Percentiles rank a stretch among this genome's conserved stretches.
Conservation (phyloP, 2,797 vertebrate species). For the Myotis vivesi region DNA sequence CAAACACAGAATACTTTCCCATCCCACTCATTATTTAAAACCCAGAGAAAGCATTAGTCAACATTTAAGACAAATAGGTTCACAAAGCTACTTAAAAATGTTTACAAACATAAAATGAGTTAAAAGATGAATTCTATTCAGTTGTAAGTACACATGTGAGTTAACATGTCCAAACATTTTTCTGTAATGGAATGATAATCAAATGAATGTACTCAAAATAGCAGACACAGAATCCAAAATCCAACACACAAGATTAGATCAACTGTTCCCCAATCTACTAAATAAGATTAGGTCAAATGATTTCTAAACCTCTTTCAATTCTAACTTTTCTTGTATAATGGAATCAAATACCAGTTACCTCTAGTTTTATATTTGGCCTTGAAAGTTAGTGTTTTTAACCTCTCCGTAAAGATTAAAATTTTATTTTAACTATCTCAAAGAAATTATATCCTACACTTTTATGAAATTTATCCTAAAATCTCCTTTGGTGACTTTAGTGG, state of each 20-base stretch:
- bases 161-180: neutral
- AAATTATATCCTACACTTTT: constrained; percentile 11
- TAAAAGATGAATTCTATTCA: constrained; percentile 28
- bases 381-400: neutral
- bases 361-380: neutral
- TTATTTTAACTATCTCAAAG: constrained; percentile 32
- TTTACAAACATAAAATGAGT: constrained; percentile 16
- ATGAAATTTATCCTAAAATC: neutral
- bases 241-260: neutral
- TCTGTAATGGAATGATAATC: neutral
- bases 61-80: constrained; percentile 24
- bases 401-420: neutral
- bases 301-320: constrained; percentile 16
- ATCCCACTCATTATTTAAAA: constrained; percentile 17
- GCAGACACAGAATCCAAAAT: neutral
- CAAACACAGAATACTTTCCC: neutral
- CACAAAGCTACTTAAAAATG: constrained; percentile 6
- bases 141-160: neutral
- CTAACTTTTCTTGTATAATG: neutral
- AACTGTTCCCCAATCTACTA: neutral
- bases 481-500: constrained; percentile 19
- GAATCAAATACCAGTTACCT: neutral
- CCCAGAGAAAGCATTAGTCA: neutral
- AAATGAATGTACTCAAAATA: neutral
- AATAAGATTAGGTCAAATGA: neutral